Percentiles rank a stretch among this genome's conserved stretches.
These are phyloP conservation scores for Oryzias celebensis DNA, from an alignment of 2,113 vertebrate species.

Conservation along the genomic window DNA sequence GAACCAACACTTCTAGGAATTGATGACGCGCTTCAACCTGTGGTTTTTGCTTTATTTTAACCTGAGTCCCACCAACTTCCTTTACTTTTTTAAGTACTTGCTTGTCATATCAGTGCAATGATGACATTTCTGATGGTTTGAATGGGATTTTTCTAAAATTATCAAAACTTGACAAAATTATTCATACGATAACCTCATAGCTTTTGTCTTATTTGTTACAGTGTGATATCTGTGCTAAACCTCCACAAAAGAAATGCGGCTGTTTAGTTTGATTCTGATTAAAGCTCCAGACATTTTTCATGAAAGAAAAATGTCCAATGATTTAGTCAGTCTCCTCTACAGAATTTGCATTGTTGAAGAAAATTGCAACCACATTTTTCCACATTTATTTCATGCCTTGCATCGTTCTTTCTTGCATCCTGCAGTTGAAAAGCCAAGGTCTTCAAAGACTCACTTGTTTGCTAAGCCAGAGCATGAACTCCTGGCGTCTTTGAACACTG, in stretches of 20 bases:
- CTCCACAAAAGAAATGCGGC: not conserved
- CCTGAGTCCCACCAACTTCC: too few species aligned
- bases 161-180: too few species aligned
- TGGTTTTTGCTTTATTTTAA: too few species aligned
- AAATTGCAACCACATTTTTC: constrained; percentile 15
- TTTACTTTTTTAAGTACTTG: too few species aligned
- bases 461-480: constrained; percentile 15
- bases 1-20: too few species aligned
- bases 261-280: not conserved
- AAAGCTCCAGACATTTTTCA: constrained; percentile 15
- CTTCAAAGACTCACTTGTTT: constrained; percentile 44
- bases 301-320: constrained; percentile 1
- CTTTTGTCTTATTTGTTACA: too few species aligned
- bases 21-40: too few species aligned
- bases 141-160: too few species aligned
- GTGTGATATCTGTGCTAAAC: too few species aligned
- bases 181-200: too few species aligned
- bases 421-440: constrained; percentile 43
- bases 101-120: not conserved
- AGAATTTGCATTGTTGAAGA: constrained; percentile 24
- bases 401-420: constrained; percentile 23
- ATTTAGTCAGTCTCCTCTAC: constrained; percentile 8
- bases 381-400: not conserved
- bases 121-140: not conserved
- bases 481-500: constrained; percentile 21